These are phyloP conservation scores for Neoarius graeffei DNA, from an alignment of 2,113 vertebrate species.

Conservation along the genomic window DNA sequence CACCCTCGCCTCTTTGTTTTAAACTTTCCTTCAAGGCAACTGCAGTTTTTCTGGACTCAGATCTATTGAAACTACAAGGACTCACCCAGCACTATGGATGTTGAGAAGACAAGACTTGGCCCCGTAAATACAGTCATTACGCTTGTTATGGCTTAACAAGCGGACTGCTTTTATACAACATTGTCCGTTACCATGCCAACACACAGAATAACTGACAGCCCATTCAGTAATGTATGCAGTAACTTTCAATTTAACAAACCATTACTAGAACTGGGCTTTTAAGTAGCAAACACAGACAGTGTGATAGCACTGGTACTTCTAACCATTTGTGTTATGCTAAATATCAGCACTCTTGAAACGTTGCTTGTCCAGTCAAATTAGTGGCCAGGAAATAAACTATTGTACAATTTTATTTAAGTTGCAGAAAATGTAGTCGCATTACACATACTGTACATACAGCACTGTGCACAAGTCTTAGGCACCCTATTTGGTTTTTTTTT, in stretches of 20 bases:
- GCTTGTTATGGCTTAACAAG: too few relatives aligned
- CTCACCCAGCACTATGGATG: too few relatives aligned
- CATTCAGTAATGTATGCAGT: background rate
- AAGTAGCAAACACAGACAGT: background rate
- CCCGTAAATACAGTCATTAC: too few relatives aligned
- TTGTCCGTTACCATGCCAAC: background rate
- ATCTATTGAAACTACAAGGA: too few relatives aligned
- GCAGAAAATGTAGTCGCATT: conserved; percentile 3
- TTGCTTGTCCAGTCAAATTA: background rate
- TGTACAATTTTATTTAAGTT: conserved; percentile 9
- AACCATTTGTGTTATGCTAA: background rate
- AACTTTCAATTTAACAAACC: background rate
- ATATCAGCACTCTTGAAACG: background rate
- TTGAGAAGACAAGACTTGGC: too few relatives aligned
- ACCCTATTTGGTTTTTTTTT: too few relatives aligned
- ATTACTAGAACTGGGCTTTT: background rate
- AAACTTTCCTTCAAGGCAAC: too few relatives aligned
- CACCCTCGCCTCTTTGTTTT: too few relatives aligned
- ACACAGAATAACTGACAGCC: background rate
- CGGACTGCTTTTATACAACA: too few relatives aligned
- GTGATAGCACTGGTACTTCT: too few relatives aligned
- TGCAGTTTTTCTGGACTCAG: too few relatives aligned
- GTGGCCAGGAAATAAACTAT: background rate
- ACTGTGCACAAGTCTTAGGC: too few relatives aligned
- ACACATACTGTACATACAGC: background rate